A percentile compares a stretch with the other conserved stretches of the same genome.
Conservation (phyloP, 2,888 invertebrate genomes). For the Sphecodes monilicornis region DNA sequence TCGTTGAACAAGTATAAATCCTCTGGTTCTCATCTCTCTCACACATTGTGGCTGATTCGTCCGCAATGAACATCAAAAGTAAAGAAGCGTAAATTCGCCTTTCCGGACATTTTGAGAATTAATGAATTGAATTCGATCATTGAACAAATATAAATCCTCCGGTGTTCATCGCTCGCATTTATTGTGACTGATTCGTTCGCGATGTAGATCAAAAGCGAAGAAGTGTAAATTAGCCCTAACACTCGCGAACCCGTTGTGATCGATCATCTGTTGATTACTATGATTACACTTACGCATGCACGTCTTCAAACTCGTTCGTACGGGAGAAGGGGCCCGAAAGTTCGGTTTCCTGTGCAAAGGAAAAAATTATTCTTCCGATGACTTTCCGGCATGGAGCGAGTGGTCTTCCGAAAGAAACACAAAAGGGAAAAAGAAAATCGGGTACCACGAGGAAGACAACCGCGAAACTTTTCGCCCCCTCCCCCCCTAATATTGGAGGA, state of each 20-base stretch:
- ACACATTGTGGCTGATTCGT: no score
- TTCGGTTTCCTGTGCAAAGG: background rate
- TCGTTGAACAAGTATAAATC: no score
- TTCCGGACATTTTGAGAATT: no score
- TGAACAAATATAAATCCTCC: no score
- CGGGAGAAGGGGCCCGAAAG: background rate
- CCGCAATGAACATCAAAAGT: no score
- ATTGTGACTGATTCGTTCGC: no score
- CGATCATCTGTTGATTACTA: conserved; percentile 57
- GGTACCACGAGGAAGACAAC: conserved; percentile 34
- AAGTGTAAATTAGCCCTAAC: no score
- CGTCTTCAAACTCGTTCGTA: conserved; percentile 7
- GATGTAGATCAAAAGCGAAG: no score
- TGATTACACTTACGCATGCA: conserved; percentile 47
- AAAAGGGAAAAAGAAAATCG: conserved; percentile 4
- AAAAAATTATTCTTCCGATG: conserved; percentile 36
- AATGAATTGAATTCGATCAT: no score
- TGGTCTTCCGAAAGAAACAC: conserved; percentile 22
- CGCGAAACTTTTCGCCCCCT: conserved; percentile 64
- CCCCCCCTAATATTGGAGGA: conserved; percentile 42
- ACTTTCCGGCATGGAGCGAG: conserved; percentile 28
- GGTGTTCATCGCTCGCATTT: no score
- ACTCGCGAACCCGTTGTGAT: conserved; percentile 42
- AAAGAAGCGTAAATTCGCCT: no score
- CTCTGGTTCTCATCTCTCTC: no score